A percentile compares a stretch with the other conserved stretches of the same genome.
Evolutionary conservation across 2,113 vertebrate genomes (phyloP).

Genomic region (Alouatta palliata): DNA sequence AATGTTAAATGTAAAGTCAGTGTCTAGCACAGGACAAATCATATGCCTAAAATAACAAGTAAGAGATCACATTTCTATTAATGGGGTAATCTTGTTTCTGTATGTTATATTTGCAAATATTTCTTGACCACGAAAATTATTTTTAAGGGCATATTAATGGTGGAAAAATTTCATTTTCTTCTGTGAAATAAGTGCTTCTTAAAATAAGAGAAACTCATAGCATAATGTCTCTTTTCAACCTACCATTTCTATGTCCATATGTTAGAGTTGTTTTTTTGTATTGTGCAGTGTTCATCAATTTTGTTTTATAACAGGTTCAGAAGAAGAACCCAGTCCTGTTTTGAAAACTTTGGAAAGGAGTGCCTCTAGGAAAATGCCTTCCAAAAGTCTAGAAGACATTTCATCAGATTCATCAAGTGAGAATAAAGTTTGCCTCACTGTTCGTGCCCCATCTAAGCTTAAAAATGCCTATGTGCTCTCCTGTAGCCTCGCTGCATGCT

Average conservation of each 20-base stretch:
- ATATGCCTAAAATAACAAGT: constrained; percentile 52
- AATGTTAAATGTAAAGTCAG: constrained; percentile 44
- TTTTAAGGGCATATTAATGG: not conserved
- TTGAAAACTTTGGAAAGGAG: constrained; percentile 86
- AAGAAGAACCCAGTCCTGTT: constrained; percentile 84
- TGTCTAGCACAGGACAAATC: constrained; percentile 33
- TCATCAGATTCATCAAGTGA: constrained; percentile 90
- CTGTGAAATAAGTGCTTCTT: not conserved
- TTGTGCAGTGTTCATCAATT: constrained; percentile 85
- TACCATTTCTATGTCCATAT: not conserved
- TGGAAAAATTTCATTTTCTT: constrained; percentile 34
- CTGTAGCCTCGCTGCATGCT: constrained; percentile 65
- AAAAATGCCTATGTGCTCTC: constrained; percentile 4
- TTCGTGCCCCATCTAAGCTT: constrained; percentile 67
- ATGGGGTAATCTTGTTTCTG: not conserved
- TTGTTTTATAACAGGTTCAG: constrained; percentile 89
- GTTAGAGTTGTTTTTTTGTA: not conserved
- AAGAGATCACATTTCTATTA: not conserved
- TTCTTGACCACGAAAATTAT: constrained; percentile 26
- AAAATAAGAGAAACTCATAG: not conserved
- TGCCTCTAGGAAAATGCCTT: constrained; percentile 87
- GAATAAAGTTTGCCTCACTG: constrained; percentile 81
- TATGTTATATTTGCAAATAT: constrained; percentile 5
- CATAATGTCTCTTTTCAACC: not conserved
- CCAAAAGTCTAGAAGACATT: constrained; percentile 93